Percentiles rank a stretch among this genome's conserved stretches.
phyloP scores from a whole-genome alignment of 2,888 invertebrate species.

The Drosophila nigritarsus region DNA sequence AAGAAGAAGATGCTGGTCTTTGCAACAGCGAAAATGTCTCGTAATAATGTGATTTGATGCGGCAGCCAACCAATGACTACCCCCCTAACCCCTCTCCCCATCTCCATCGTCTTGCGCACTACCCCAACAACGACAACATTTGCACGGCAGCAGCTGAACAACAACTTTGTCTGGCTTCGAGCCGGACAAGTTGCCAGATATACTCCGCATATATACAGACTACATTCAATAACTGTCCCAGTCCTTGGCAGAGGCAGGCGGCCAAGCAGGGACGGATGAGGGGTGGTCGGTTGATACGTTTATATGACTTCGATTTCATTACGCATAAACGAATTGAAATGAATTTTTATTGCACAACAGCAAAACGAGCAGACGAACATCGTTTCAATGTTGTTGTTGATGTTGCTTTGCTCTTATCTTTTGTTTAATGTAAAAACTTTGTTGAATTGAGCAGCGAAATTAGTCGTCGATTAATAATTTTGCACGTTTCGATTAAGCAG shows the following conservation, averaged over 20 bases:
- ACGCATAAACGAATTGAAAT: conserved; percentile 80
- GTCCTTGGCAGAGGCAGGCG: not conserved
- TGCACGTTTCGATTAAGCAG: conserved; percentile 58
- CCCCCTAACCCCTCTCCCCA: not conserved
- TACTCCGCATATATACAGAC: conserved; percentile 19
- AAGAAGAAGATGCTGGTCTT: conserved; percentile 33
- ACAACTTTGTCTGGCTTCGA: conserved; percentile 70
- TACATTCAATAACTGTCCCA: conserved; percentile 63
- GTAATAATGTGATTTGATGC: conserved; percentile 76
- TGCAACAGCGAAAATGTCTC: conserved; percentile 57
- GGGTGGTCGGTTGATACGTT: conserved; percentile 32
- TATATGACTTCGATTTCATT: conserved; percentile 79
- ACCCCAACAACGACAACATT: conserved; percentile 18
- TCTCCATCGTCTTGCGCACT: not conserved
- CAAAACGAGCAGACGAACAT: conserved; percentile 47
- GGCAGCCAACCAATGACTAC: conserved; percentile 32
- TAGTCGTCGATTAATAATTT: conserved; percentile 75
- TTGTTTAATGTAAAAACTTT: conserved; percentile 81
- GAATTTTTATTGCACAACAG: conserved; percentile 79
- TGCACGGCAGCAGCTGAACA: conserved; percentile 58
- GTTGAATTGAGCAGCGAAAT: conserved; percentile 73
- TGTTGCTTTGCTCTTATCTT: conserved; percentile 52
- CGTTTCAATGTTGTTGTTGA: conserved; percentile 30
- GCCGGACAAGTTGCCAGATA: conserved; percentile 39
- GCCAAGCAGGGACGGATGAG: not conserved